Evolutionary conservation across 2,888 invertebrate genomes (phyloP).

Genomic region (Lottia scabra): DNA sequence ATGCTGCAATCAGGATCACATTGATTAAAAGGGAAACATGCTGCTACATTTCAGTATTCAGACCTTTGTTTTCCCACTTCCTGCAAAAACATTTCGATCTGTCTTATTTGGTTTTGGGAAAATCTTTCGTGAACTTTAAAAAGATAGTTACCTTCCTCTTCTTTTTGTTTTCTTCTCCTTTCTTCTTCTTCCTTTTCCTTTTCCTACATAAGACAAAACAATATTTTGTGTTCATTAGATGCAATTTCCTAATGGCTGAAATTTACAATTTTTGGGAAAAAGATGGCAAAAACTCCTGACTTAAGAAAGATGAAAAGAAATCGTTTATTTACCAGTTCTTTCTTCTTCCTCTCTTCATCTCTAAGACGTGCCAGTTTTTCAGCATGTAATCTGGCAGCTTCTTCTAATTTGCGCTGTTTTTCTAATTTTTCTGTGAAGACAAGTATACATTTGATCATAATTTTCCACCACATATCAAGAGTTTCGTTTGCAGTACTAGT

Average conservation of each 20-base stretch:
- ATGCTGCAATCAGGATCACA: too few relatives aligned
- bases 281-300: too few relatives aligned
- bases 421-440: slow-evolving; percentile 24
- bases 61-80: too few relatives aligned
- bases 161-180: slow-evolving; percentile 40
- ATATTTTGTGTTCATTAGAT: slow-evolving; percentile 1
- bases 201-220: slow-evolving; percentile 36
- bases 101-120: too few relatives aligned
- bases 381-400: slow-evolving; percentile 23
- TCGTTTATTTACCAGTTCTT: slow-evolving; percentile 15
- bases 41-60: too few relatives aligned
- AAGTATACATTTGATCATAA: neutral
- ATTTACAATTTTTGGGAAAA: too few relatives aligned
- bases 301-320: too few relatives aligned
- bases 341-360: slow-evolving; percentile 27
- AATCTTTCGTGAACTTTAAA: too few relatives aligned
- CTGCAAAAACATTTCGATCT: too few relatives aligned
- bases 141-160: slow-evolving; percentile 43
- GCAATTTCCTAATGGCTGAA: neutral
- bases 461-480: too few relatives aligned
- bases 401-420: slow-evolving; percentile 26
- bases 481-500: too few relatives aligned
- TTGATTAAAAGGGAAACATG: too few relatives aligned
- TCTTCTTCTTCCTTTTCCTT: slow-evolving; percentile 45
- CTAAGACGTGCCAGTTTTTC: slow-evolving; percentile 24